Percentiles rank a stretch among this genome's conserved stretches.
phyloP scores from a whole-genome alignment of 2,113 vertebrate genomes.

The Pseudolaguvia tuberculata region DNA sequence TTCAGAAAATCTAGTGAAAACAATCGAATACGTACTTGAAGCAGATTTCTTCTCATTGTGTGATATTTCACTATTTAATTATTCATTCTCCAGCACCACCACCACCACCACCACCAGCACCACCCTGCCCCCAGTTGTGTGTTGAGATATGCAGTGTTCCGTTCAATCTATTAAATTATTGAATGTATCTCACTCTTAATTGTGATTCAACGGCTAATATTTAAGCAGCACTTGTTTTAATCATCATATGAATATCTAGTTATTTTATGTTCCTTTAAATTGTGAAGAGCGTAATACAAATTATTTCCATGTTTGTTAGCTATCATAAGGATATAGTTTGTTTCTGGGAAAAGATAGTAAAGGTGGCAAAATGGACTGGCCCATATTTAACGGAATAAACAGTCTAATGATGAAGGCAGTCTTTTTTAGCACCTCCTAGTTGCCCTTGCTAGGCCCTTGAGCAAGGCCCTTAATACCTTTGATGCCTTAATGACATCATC shows the following conservation, averaged over 20 bases:
- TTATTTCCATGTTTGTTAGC: too few relatives aligned
- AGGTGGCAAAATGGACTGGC: too few relatives aligned
- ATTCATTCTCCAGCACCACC: background rate
- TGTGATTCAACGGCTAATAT: background rate
- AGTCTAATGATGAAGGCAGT: too few relatives aligned
- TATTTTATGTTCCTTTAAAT: background rate
- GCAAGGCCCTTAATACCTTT: too few relatives aligned
- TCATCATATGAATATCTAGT: background rate
- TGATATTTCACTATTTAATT: background rate
- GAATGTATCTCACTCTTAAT: background rate
- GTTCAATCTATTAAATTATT: background rate
- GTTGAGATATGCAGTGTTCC: background rate
- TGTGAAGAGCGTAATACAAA: too few relatives aligned
- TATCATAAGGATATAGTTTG: too few relatives aligned
- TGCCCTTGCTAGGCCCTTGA: too few relatives aligned
- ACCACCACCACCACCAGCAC: too few relatives aligned
- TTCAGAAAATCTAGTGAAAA: background rate
- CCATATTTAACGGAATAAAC: too few relatives aligned
- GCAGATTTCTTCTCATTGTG: background rate
- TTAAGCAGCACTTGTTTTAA: background rate
- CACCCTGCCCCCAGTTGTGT: background rate
- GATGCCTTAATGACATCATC: background rate
- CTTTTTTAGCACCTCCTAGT: too few relatives aligned
- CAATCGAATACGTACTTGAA: background rate
- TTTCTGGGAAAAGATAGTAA: too few relatives aligned